Base-by-base conservation (phyloP, 2,113 vertebrate species). In the Rhabdornis inornatus region DNA sequence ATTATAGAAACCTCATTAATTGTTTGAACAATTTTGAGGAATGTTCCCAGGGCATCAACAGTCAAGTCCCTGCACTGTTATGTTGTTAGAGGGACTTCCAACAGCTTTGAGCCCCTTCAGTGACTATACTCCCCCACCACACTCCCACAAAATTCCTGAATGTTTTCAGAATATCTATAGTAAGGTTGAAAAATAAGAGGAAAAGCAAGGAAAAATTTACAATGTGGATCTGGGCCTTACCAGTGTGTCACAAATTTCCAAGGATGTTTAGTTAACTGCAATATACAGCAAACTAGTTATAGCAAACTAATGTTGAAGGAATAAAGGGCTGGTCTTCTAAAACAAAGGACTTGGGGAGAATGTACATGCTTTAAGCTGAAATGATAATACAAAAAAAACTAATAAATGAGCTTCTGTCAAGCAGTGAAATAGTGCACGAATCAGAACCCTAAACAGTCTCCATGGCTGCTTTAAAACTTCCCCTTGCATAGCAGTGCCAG, bases 401-500 rank as follows among this genome's bases (percentile, higher is more conserved):
- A 60, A n/a, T 28, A 79, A 65, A 60, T 28, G 3, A 61, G 1
- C 11, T 86, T 11, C 35, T 74, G 40, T 69, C 13, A 77, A 37
- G 40, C 16, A 50, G 15, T 5, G 1, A 84, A 80, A 47, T 39
- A 42, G 13, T 11, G 3, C 6, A 74, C 3, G 8, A 6, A 16
- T 33, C 19, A 59, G 23, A 77, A 47, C 13, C 16, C 9, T n/a
- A 37, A 87, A 6, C 3, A 20, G 19, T 35, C 15, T 64, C 70
- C 28, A 31, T 9, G 13, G 13, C 21, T 79, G 17, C 12, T 76
- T 86, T 25, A 83, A 91, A 83, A 2, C 6, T 64, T 80, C 23
- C 3, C 2, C 20, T 71, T 3, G 0, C 31, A 52, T n/a, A 63
- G 39, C 23, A 47, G n/a, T 9, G 27, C 1, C 6, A 25, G 13